Base-by-base conservation (phyloP, 2,888 invertebrate genomes). In the Proisotoma minuta region DNA sequence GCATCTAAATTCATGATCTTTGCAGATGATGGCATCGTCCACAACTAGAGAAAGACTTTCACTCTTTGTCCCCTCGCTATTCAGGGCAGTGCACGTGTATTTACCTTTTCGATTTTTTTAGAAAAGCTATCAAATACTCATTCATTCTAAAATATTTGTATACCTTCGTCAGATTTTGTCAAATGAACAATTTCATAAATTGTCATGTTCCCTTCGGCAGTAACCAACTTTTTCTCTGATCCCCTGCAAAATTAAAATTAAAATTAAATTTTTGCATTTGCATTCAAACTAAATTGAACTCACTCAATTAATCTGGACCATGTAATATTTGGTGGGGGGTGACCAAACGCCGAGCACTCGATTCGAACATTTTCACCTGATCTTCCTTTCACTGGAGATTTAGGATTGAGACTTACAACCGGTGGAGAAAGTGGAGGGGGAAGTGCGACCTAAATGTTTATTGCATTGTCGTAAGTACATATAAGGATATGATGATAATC, bases 251-350 rank as follows among this genome's bases (percentile, higher is more conserved):
- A 56, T 39, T 40, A 20, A 54, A 34, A 56, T 60, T 43, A 15
- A 34, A 43, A 20, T 5, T n/a, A 43, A 43, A n/a, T n/a, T n/a
- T n/a, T n/a, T n/a, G n/a, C n/a, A 43, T 43, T 43, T 20, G 18
- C 4, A 28, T 10, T 49, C 15, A 27, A 27, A 53, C 22, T n/a
- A 24, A 27, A 22, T 26, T 29, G 24, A 22, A 53, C 61, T 67
- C 61, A 70, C 70, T 65, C 64, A 24, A 64, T 52, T 2, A 59
- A 59, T 58, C 65, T 34, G 18, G 60, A 60, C 70, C 70, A 70
- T 0, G 58, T 57, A 8, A 70, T 61, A 24, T 54, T 64, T 51
- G 70, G 70, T n/a, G 57, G 22, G 2, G 70, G 70, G 53, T 52
- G 60, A 15, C 70, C 70, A 29, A 23, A 40, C 26, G 62, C 62